Evolutionary conservation across 1,140 invertebrate species (phyloP).

Genomic region (Drosophila paulistorum): DNA sequence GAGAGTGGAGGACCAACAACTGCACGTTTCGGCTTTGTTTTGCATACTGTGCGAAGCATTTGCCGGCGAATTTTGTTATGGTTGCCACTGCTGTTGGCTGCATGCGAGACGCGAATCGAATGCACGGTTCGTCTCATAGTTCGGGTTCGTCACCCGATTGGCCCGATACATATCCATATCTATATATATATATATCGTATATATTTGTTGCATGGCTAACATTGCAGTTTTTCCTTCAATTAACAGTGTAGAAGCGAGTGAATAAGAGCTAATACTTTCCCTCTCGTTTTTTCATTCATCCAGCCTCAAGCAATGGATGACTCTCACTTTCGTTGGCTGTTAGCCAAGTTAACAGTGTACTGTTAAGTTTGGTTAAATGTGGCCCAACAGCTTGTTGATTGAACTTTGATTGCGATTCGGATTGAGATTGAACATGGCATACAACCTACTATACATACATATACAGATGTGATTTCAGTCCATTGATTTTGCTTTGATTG

Average conservation of each 20-base stretch:
- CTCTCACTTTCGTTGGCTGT: conserved; percentile 34
- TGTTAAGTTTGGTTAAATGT: conserved; percentile 38
- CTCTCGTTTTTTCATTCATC: conserved; percentile 44
- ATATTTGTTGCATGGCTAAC: conserved; percentile 26
- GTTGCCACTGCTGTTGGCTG: conserved; percentile 30
- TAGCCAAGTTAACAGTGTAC: conserved; percentile 18
- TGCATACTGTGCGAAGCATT: conserved; percentile 72
- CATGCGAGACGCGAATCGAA: conserved; percentile 68
- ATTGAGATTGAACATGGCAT: not conserved
- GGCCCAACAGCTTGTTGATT: conserved; percentile 32
- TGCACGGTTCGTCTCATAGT: conserved; percentile 51
- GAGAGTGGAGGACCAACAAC: conserved; percentile 39
- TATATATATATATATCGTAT: not conserved
- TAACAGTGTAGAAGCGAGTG: conserved; percentile 36
- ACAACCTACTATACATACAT: not conserved
- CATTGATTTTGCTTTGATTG: conserved; percentile 4
- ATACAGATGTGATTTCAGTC: not conserved
- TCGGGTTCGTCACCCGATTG: conserved; percentile 68
- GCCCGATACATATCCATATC: conserved; percentile 43
- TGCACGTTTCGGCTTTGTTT: conserved; percentile 78
- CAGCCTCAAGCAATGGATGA: conserved; percentile 21
- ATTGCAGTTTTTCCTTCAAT: conserved; percentile 53
- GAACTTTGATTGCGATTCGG: not conserved
- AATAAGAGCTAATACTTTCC: conserved; percentile 15
- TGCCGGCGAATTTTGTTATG: conserved; percentile 78